Base-by-base conservation (phyloP, 2,888 invertebrate species). In the Scrobipalpa costella region DNA sequence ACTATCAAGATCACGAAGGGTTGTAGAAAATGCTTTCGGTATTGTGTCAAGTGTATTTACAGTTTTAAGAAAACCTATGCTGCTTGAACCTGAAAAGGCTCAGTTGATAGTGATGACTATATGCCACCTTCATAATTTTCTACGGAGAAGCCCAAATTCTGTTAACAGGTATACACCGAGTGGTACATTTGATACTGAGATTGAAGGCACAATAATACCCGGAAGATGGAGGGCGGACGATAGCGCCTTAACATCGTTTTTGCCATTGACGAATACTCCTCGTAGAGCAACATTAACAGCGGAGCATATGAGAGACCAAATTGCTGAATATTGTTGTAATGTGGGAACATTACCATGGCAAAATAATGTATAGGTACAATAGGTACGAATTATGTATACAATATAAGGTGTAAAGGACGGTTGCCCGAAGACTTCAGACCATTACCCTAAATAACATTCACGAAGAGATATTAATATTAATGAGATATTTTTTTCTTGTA, bases 1-100 rank as follows among this genome's bases (percentile, higher is more conserved):
- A 33, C 52, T 69, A 58, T 64, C 63, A 36, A 66, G 69, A 66
- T 67, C 66, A 52, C 64, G 71, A 49, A 66, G 67, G 50, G 62
- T 67, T 15, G 70, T 70, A 34, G 69, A 71, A 65, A 69, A 68
- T 64, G 66, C 58, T 36, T 71, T 71, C 67, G 69, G 70, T 36
- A 68, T 69, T 44, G 27, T 49, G 52, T 50, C 65, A 50, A 52
- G 57, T 52, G 64, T 66, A 36, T 71, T 68, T 63, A 65, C 67
- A 65, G 67, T 71, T 64, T 40, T 70, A 59, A 57, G 68, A 63
- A 71, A 70, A 66, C 69, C 66, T 50, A 70, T 70, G 63, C 63
- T 66, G 33, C 52, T 69, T 52, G 47, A 68, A 57, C 40, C 67
- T 68, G n/a, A 33, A 68, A 64, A 67, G 44, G 60, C 61, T 34